Base-by-base conservation (phyloP, 2,888 invertebrate species). In the Gasteruption jaculator region DNA sequence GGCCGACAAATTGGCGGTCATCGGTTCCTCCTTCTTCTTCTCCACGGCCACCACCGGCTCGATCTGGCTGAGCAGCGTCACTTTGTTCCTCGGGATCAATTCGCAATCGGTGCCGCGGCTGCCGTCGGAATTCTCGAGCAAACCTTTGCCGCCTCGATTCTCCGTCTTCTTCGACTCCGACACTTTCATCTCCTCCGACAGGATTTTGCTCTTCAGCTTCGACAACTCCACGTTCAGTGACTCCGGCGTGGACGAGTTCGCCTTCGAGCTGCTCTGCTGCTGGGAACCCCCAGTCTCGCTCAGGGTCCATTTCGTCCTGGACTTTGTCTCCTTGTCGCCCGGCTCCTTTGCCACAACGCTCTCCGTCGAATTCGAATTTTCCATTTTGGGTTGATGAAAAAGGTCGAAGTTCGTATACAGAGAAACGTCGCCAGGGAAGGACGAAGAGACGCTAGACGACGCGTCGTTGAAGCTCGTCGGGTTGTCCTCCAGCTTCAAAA, bases 391-490 rank as follows among this genome's bases (percentile, higher is more conserved):
- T 38, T 32, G 48, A 39, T 37, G 54, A 39, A 49, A 60, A 19
- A 68, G 48, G 33, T 63, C 60, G 15, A 47, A 45, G 5, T 43
- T 56, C n/a, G 61, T 56, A 41, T 68, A 66, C 10, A 63, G 51
- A 3, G 63, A 61, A 7, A 66, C 60, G 8, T 68, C 65, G n/a
- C 68, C 68, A 12, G 68, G 68, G 43, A 65, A 65, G 6, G 63
- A 63, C 1, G 38, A 37, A 5, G 36, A 31, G 1, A 48, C 45
- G 3, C 22, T 37, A 8, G 24, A 16, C 15, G 38, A 30, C 12
- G 26, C 8, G 6, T 41, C 43, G 8, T 26, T 19, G 4, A 2
- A 11, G 15, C 32, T 26, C 3, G 19, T 19, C 4, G 3, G 5
- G 11, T 37, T 53, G n/a, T 56, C 52, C 2, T 60, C 61, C 3